Evolutionary conservation across 2,797 vertebrate genomes (phyloP).

Genomic region (Delichon dasypus): DNA sequence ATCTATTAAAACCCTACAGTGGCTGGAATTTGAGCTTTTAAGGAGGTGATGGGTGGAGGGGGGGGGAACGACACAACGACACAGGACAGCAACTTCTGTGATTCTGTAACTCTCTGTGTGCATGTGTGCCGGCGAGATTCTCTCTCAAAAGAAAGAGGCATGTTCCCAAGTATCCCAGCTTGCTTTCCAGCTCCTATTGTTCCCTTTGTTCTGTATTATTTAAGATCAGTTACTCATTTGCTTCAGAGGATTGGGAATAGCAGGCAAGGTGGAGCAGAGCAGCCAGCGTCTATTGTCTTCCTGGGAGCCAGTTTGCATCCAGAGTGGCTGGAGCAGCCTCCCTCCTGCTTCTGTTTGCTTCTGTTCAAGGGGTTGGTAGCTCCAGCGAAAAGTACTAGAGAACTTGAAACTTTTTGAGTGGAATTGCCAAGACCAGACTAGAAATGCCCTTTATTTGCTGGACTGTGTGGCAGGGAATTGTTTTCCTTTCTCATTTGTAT

Average conservation of each 20-base stretch:
- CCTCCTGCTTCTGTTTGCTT: neutral
- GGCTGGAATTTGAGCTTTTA: neutral
- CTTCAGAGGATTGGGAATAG: conserved; percentile 15
- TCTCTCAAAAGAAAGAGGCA: neutral
- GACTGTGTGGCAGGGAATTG: neutral
- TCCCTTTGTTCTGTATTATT: conserved; percentile 51
- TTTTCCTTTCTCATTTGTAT: neutral
- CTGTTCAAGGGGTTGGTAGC: neutral
- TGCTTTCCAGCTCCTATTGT: conserved; percentile 42
- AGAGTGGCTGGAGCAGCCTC: neutral
- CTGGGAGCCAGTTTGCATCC: neutral
- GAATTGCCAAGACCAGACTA: neutral
- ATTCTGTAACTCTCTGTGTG: neutral
- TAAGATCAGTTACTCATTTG: conserved; percentile 42
- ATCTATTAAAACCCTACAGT: neutral
- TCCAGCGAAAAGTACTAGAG: neutral
- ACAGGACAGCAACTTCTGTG: neutral
- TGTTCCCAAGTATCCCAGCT: conserved; percentile 20
- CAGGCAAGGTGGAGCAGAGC: neutral
- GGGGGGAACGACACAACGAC: too few species aligned
- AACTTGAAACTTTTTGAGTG: neutral
- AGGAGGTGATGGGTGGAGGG: neutral
- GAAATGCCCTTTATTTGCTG: neutral
- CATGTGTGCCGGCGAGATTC: fast-evolving
- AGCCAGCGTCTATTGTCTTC: neutral